Base-by-base conservation (phyloP, 1,140 invertebrate genomes). In the Cecropterus lyciades region DNA sequence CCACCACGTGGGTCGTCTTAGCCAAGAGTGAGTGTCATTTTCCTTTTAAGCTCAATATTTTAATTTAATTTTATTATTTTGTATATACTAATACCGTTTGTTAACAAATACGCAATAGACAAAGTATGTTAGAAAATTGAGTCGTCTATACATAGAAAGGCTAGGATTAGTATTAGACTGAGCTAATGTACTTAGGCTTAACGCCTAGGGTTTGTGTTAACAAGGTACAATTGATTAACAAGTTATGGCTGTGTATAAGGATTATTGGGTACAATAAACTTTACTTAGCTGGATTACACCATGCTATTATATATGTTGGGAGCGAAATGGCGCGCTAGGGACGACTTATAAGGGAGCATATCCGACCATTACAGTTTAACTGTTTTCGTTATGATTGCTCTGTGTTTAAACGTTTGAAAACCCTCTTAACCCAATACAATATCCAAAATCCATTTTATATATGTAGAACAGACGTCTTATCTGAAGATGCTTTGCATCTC, bases 241-340 rank as follows among this genome's bases (percentile, higher is more conserved):
- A 52, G 15, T 52, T 30, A 52, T 27, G 13, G 24, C 40, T 43
- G 14, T 43, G 24, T 9, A 20, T 52, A 33, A 30, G 15, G 27
- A 30, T 49, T 30, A 52, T 14, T 40, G 33, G 10, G 27, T 40
- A 33, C 30, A 55, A 55, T 55, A 40, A 55, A 55, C 30, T 55
- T 37, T 46, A 20, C 56, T 74, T 68, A 60, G 62, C 59, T 51
- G 65, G 66, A 74, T 74, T 72, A 69, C 69, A 57, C 24, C 56
- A 46, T 62, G 64, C 69, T 55, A 65, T 70, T 72, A 69, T 66
- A 64, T 66, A 64, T 65, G 37, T 59, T 69, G 69, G 73, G 62
- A 67, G 51, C 67, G 46, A 10, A 56, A 75, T 51, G 64, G 60
- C 65, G 55, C 73, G 42, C 70, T 3, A 15, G 64, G 67, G 73